phyloP scores from a whole-genome alignment of 2,797 vertebrate species.

The Tragelaphus eurycerus region DNA sequence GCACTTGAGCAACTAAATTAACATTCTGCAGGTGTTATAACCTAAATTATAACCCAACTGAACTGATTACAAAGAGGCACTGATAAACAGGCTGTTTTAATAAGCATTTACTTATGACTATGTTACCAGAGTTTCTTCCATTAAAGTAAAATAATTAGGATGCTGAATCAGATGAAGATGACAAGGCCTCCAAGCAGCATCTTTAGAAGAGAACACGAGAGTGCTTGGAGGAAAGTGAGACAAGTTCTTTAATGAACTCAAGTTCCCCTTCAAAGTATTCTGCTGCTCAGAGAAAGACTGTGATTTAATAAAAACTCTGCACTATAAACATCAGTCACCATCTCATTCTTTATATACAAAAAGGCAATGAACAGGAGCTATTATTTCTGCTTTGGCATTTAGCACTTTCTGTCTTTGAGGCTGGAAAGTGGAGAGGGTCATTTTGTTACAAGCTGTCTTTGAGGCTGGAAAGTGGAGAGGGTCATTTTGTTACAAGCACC shows the following conservation, averaged over 20 bases:
- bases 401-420: constrained; percentile 26
- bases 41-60: constrained; percentile 62
- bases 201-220: constrained; percentile 3
- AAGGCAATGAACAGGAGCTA: not conserved
- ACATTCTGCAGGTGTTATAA: constrained; percentile 36
- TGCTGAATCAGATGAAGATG: constrained; percentile 41
- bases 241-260: constrained; percentile 59
- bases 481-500: constrained; percentile 37
- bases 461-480: constrained; percentile 16
- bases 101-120: constrained; percentile 68
- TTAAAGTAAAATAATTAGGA: constrained; percentile 71
- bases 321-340: constrained; percentile 30
- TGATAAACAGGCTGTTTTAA: constrained; percentile 61
- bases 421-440: constrained; percentile 28
- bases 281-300: constrained; percentile 43
- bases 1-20: constrained; percentile 59
- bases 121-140: constrained; percentile 52
- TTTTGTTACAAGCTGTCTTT: constrained; percentile 45
- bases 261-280: constrained; percentile 55
- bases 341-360: not conserved
- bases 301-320: constrained; percentile 53
- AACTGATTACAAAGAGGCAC: constrained; percentile 63
- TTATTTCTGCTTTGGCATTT: not conserved
- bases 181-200: not conserved
- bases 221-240: not conserved